Conservation (phyloP, 2,888 invertebrate species). For the Archaeoteleia sp. region DNA sequence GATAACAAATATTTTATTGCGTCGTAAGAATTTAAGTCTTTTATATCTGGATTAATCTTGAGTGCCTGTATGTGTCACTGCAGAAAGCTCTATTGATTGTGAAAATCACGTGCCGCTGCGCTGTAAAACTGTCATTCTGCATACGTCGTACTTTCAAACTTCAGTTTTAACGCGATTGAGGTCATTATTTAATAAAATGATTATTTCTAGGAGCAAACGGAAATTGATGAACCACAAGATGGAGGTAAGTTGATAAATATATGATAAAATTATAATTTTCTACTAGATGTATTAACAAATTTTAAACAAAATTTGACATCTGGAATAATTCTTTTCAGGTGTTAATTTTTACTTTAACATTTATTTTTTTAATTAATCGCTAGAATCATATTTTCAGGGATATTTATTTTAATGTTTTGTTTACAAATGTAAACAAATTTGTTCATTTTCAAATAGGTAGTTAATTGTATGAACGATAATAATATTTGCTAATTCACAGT, state of each 20-base stretch:
- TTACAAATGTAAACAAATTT: too few species aligned
- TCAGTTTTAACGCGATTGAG: not conserved
- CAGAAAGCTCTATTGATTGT: slow-evolving; percentile 21
- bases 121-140: not conserved
- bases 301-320: not conserved
- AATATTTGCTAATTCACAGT: too few species aligned
- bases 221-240: slow-evolving; percentile 85
- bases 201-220: slow-evolving; percentile 85
- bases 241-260: slow-evolving; percentile 80
- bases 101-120: not conserved
- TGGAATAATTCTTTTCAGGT: too few species aligned
- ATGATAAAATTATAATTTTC: not conserved
- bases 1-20: slow-evolving; percentile 6
- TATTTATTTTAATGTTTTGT: too few species aligned
- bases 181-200: slow-evolving; percentile 1
- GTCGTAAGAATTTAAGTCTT: not conserved
- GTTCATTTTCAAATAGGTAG: too few species aligned
- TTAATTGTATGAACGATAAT: too few species aligned
- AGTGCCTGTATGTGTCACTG: slow-evolving; percentile 3
- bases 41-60: slow-evolving; percentile 7
- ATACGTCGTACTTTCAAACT: not conserved
- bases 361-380: too few species aligned
- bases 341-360: too few species aligned
- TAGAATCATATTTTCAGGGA: too few species aligned
- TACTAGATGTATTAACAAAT: too few species aligned